Base-by-base conservation (phyloP, 1,140 invertebrate genomes). In the Eriocheir sinensis region DNA sequence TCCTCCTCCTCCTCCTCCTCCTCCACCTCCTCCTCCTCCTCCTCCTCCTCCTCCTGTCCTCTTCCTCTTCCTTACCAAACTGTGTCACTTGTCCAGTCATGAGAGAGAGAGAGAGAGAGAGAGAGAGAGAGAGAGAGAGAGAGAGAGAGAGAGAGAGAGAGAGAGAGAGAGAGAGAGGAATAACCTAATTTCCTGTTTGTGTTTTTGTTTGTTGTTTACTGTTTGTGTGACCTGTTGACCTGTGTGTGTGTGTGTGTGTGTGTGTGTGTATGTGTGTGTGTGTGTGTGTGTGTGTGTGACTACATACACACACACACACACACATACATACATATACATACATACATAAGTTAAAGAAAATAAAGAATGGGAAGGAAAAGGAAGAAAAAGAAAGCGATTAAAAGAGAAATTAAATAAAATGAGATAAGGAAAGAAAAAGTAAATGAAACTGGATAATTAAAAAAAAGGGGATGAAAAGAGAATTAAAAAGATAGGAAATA, bases 291-390 rank as follows among this genome's bases (percentile, higher is more conserved):
- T 30, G 9, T 30, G 32, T 30, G 32, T 79, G 34, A 9, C 32
- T 60, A 90, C 32, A 53, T 30, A 21, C 32, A 53, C 4, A 2
- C 4, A 53, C 4, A 48, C n/a, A 89, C 44, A 89, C n/a, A 89
- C 9, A 89, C n/a, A 89, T 89, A 89, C n/a, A 89, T 90, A 89
- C n/a, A 89, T 89, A 89, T 48, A 44, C 44, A 89, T 48, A 44
- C 44, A 89, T 48, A 89, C 44, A 89, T 48, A 89, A 9, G 44
- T 21, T 44, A 44, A 48, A n/a, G 48, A 44, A 48, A 30, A 38
- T 48, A 38, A 6, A 48, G 30, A 21, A 44, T 27, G 27, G n/a
- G 1, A 40, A 0, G 9, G 17, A 40, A 2, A 38, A 17, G 3
- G 2, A 27, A n/a, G 6, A 9, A 2, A 21, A 4, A 1, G 0